A percentile compares a stretch with the other conserved stretches of the same genome.
phyloP scores from a whole-genome alignment of 2,113 vertebrate genomes.

The Ellobius talpinus region DNA sequence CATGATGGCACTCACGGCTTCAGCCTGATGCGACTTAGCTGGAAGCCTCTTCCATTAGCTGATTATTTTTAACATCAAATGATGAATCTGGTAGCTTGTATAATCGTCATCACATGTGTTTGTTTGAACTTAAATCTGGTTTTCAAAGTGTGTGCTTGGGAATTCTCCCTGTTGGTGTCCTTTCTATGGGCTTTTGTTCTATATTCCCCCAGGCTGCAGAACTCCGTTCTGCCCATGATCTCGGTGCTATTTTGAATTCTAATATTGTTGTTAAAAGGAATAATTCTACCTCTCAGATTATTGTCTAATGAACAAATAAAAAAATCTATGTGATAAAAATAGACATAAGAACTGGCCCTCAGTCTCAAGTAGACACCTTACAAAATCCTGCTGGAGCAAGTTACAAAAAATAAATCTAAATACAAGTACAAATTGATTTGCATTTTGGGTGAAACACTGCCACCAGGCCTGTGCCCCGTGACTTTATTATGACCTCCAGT shows the following conservation, averaged over 20 bases:
- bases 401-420: not conserved
- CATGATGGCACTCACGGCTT: not conserved
- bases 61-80: not conserved
- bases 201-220: not conserved
- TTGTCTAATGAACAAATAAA: not conserved
- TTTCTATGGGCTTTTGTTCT: not conserved
- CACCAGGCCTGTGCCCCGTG: not conserved
- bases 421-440: not conserved
- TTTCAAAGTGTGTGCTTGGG: not conserved
- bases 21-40: not conserved
- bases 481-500: constrained; percentile 49
- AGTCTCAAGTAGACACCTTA: not conserved
- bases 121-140: not conserved
- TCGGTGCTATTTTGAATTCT: not conserved
- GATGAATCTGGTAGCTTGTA: not conserved
- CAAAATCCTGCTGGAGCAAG: constrained; percentile 16
- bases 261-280: not conserved
- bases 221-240: not conserved
- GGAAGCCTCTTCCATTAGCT: not conserved
- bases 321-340: not conserved
- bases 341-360: not conserved
- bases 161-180: not conserved
- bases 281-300: not conserved
- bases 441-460: not conserved
- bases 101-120: not conserved